Conservation (phyloP, 2,797 vertebrate species). For the Rachycentron canadum region DNA sequence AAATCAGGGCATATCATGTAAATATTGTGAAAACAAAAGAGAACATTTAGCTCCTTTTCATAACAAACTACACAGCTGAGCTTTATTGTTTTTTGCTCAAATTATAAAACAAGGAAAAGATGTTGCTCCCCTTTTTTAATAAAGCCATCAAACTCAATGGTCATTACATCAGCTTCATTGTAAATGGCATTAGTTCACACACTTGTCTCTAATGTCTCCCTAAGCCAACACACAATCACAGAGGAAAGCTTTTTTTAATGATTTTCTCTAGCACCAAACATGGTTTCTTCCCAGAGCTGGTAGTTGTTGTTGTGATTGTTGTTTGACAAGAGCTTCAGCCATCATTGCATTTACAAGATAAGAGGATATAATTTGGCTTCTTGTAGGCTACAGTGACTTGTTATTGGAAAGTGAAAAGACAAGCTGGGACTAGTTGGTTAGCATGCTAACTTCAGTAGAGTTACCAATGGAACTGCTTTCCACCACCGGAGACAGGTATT, state of each 20-base stretch:
- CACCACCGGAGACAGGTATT: too few relatives aligned
- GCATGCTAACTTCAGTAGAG: too few relatives aligned
- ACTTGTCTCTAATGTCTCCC: conserved; percentile 29
- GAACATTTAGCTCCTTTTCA: conserved; percentile 21
- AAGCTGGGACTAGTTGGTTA: too few relatives aligned
- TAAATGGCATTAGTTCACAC: conserved; percentile 59
- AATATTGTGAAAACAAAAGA: conserved; percentile 38
- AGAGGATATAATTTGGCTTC: too few relatives aligned
- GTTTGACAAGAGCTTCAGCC: too few relatives aligned
- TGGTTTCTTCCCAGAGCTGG: too few relatives aligned
- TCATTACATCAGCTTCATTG: conserved; percentile 59
- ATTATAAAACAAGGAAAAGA: conserved; percentile 38
- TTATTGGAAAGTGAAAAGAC: too few relatives aligned
- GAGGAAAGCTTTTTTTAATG: conserved; percentile 2
- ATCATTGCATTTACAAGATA: too few relatives aligned
- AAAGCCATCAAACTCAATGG: conserved; percentile 48
- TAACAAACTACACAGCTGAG: conserved; percentile 27
- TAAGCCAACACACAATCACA: conserved; percentile 37
- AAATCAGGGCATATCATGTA: conserved; percentile 25
- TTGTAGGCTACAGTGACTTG: too few relatives aligned
- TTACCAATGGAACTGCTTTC: too few relatives aligned
- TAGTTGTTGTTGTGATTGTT: background rate
- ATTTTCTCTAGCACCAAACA: too few relatives aligned
- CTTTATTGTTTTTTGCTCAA: conserved; percentile 15
- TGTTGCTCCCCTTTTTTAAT: conserved; percentile 36